A percentile compares a stretch with the other conserved stretches of the same genome.
phyloP scores from a whole-genome alignment of 2,113 vertebrate species.

The Pycnonotus jocosus region DNA sequence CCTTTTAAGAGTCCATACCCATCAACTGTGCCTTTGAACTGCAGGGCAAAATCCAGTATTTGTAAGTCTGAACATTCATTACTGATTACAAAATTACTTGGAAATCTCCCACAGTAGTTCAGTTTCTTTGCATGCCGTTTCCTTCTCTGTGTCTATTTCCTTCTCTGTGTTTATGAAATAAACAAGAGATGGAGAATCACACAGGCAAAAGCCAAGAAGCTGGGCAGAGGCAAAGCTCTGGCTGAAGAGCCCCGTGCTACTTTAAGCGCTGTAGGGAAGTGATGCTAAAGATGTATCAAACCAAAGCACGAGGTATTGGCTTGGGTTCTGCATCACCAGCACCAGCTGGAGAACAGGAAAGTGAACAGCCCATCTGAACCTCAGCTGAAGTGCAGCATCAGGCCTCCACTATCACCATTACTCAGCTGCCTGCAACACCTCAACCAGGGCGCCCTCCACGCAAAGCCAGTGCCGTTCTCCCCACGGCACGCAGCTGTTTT shows the following conservation, averaged over 20 bases:
- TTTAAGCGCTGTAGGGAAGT: neutral
- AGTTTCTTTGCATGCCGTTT: neutral
- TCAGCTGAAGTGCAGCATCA: neutral
- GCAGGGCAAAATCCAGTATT: neutral
- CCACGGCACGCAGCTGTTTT: accelerated
- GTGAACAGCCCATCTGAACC: neutral
- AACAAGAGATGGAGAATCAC: neutral
- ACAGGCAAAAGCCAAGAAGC: neutral
- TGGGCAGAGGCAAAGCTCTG: neutral
- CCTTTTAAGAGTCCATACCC: neutral
- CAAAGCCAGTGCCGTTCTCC: accelerated
- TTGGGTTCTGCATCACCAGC: neutral
- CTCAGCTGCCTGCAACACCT: neutral
- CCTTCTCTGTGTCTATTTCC: neutral
- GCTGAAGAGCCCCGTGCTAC: accelerated
- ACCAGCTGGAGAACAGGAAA: neutral
- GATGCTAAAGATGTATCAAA: neutral
- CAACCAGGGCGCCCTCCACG: neutral
- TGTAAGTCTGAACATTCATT: neutral
- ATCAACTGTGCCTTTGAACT: neutral
- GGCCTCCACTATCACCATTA: neutral
- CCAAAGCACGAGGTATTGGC: neutral
- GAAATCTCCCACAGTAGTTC: neutral
- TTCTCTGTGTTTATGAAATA: neutral
- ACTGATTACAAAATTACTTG: neutral